Evolutionary conservation across 1,140 invertebrate species (phyloP).

Genomic region (Leptinotarsa lineolata): DNA sequence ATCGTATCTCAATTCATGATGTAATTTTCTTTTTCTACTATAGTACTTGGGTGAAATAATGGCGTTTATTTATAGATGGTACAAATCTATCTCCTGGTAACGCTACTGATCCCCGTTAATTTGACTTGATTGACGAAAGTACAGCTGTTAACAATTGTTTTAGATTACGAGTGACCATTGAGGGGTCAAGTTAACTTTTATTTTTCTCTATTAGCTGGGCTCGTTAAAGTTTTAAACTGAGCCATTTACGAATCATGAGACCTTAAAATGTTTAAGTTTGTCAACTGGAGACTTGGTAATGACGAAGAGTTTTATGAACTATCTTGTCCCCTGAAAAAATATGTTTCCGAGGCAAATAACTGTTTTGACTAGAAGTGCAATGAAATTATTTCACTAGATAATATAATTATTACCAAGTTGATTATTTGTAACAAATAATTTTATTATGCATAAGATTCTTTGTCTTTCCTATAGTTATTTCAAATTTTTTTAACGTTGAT

Average conservation of each 20-base stretch:
- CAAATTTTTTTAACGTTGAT: too few relatives aligned
- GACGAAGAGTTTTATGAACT: background rate
- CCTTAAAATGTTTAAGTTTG: background rate
- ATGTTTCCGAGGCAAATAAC: too few relatives aligned
- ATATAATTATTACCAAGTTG: too few relatives aligned
- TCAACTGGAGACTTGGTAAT: background rate
- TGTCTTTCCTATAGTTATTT: too few relatives aligned
- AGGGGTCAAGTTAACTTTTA: constrained; percentile 25
- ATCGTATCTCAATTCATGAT: too few relatives aligned
- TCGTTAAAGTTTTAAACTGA: constrained; percentile 19
- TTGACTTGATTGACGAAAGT: constrained; percentile 21
- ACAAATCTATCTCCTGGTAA: background rate
- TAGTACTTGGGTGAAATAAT: too few relatives aligned
- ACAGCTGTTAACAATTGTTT: constrained; percentile 26
- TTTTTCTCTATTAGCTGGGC: constrained; percentile 11
- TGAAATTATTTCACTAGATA: too few relatives aligned
- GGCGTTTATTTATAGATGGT: too few relatives aligned
- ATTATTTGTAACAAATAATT: too few relatives aligned
- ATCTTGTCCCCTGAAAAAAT: background rate
- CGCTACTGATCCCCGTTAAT: constrained; percentile 12
- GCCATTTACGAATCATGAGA: background rate
- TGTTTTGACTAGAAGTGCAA: too few relatives aligned
- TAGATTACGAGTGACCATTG: constrained; percentile 13
- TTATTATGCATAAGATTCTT: too few relatives aligned
- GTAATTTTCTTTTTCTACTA: too few relatives aligned